Conservation (phyloP, 2,888 invertebrate genomes). For the Macrophya annulata region DNA sequence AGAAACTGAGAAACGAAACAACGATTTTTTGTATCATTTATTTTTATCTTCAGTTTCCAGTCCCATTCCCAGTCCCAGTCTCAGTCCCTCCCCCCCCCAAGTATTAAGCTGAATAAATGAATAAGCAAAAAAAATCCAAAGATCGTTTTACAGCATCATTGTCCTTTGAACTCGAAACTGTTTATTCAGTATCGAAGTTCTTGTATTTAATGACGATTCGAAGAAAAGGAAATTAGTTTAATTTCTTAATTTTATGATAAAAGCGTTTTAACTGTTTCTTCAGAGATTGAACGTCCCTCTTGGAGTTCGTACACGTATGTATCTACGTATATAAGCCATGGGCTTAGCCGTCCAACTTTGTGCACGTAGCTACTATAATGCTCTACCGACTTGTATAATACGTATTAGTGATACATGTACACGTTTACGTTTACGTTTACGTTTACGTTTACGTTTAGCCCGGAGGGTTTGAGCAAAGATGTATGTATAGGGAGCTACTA, state of each 20-base stretch:
- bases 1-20: too few relatives aligned
- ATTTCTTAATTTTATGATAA: neutral
- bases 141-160: too few relatives aligned
- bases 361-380: neutral
- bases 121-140: too few relatives aligned
- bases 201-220: too few relatives aligned
- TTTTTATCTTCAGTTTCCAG: too few relatives aligned
- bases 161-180: too few relatives aligned
- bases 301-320: neutral
- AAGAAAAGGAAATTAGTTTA: neutral
- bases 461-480: conserved; percentile 45
- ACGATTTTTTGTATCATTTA: too few relatives aligned
- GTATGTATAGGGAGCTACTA: conserved; percentile 11
- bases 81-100: too few relatives aligned
- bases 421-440: neutral
- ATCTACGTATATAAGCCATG: neutral
- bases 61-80: too few relatives aligned
- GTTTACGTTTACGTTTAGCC: conserved; percentile 8
- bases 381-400: neutral
- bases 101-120: too few relatives aligned
- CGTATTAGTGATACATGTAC: conserved; percentile 18
- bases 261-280: neutral
- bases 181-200: too few relatives aligned
- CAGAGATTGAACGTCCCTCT: neutral
- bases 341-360: neutral